Percentiles rank a stretch among this genome's conserved stretches.
Conservation (phyloP, 2,113 vertebrate genomes). For the Scophthalmus maximus region DNA sequence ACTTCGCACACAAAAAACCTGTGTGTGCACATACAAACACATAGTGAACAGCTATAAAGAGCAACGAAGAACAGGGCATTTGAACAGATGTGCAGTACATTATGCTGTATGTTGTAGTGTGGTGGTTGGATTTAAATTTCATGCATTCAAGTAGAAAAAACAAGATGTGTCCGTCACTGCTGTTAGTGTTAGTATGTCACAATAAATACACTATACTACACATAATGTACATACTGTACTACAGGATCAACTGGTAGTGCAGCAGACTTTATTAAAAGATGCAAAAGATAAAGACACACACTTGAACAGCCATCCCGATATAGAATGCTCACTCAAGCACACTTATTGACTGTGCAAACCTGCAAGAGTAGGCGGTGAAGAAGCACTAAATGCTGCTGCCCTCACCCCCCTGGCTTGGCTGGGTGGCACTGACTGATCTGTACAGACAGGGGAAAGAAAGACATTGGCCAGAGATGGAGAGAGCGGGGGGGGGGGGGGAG, state of each 20-base stretch:
- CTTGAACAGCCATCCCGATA: conserved; percentile 21
- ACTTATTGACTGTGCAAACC: conserved; percentile 55
- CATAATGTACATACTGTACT: neutral
- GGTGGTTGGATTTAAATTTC: neutral
- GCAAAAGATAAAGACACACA: conserved; percentile 15
- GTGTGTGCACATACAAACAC: neutral
- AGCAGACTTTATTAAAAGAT: conserved; percentile 8
- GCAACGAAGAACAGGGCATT: neutral
- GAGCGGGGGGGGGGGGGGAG: conserved; percentile 34
- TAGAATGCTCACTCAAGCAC: conserved; percentile 43
- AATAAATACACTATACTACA: neutral
- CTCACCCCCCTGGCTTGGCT: conserved; percentile 55
- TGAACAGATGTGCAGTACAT: conserved; percentile 2
- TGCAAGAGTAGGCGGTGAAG: conserved; percentile 62
- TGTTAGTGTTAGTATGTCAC: neutral
- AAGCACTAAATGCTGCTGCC: conserved; percentile 57
- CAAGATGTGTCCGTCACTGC: neutral
- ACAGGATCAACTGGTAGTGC: neutral
- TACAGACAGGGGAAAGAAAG: conserved; percentile 66
- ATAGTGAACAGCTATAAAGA: neutral
- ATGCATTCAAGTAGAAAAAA: conserved; percentile 19
- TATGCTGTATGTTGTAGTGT: neutral
- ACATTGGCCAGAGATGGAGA: conserved; percentile 34
- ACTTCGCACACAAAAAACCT: conserved; percentile 15
- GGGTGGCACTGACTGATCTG: conserved; percentile 68